phyloP scores from a whole-genome alignment of 2,888 invertebrate species.

The Dicycla oo region DNA sequence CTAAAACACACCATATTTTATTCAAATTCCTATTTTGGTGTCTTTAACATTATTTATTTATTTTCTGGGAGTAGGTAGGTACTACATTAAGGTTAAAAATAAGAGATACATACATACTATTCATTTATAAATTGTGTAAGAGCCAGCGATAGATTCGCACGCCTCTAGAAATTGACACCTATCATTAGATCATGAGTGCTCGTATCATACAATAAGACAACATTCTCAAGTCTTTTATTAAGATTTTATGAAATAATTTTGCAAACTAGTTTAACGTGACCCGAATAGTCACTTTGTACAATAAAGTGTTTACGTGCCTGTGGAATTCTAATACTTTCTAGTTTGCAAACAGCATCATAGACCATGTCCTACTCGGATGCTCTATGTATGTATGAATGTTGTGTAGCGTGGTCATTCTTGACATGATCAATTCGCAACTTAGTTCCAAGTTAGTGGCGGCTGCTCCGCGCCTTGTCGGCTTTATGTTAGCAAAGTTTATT shows the following conservation, averaged over 20 bases:
- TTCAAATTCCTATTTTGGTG: slow-evolving; percentile 22
- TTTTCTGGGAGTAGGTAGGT: slow-evolving; percentile 16
- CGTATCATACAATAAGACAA: neutral
- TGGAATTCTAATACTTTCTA: slow-evolving; percentile 38
- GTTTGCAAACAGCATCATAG: slow-evolving; percentile 57
- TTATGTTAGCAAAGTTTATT: slow-evolving; percentile 57
- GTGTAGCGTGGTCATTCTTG: slow-evolving; percentile 50
- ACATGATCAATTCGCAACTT: slow-evolving; percentile 46
- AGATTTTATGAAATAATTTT: slow-evolving; percentile 27
- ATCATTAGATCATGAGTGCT: slow-evolving; percentile 6
- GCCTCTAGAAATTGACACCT: slow-evolving; percentile 20
- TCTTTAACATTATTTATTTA: slow-evolving; percentile 13
- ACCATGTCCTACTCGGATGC: slow-evolving; percentile 23
- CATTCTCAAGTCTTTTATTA: slow-evolving; percentile 9
- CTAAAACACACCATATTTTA: slow-evolving; percentile 38
- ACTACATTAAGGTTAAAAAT: neutral
- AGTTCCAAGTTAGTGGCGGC: slow-evolving; percentile 15
- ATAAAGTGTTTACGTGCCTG: slow-evolving; percentile 7
- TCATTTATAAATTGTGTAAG: slow-evolving; percentile 15
- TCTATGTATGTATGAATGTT: slow-evolving; percentile 28
- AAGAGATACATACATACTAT: neutral
- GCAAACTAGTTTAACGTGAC: slow-evolving; percentile 12
- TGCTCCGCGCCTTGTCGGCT: slow-evolving; percentile 14
- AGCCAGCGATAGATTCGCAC: neutral
- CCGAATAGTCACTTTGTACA: slow-evolving; percentile 28